Base-by-base conservation (phyloP, 1,140 invertebrate species). In the Pseudomyrmex dendroicus region DNA sequence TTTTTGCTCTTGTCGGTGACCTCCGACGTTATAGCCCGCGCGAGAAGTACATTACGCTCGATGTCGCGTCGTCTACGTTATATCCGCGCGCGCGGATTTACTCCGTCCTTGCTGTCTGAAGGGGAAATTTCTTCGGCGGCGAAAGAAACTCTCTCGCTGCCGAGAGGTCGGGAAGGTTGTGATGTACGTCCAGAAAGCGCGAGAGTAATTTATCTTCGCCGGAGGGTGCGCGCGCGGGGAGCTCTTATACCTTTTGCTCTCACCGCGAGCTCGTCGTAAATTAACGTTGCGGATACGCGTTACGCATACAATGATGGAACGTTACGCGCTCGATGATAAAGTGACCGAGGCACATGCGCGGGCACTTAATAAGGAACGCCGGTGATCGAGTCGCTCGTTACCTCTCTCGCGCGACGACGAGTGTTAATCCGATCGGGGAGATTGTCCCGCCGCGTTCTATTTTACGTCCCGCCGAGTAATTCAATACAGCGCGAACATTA, bases 1-100 rank as follows among this genome's bases (percentile, higher is more conserved):
- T 61, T 72, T 72, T 80, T 72, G 12, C 54, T 35, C 35, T 20
- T 0, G 35, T 35, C 35, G 35, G 0, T 17, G 46, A 17, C 56
- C 10, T 25, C 5, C 70, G 73, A 15, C 54, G 76, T 59, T 64
- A 70, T 54, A 35, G 5, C 76, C 76, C 48, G 7, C 73, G 48
- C 57, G n/a, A 48, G 46, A 72, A 80, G 76, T 78, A 70, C 76
- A 80, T 80, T 80, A 80, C 76, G 66, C 66, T 61, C 64, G 12
- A 72, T 20, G 76, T 61, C 54, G 76, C 13, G 44, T 50, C 46
- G 44, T 50, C 46, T 17, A 25, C 64, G 35, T 35, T 35, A 35
- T 48, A 70, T 57, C 35, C 63, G 50, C 50, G 1, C 50, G 50
- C 50, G 50, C 50, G 66, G 48, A 68, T 68, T 68, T 54, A 68